Evolutionary conservation across 2,797 vertebrate species (phyloP), one percentile per base, ranked within the genome.

Genomic region (Coregonus ussuriensis): DNA sequence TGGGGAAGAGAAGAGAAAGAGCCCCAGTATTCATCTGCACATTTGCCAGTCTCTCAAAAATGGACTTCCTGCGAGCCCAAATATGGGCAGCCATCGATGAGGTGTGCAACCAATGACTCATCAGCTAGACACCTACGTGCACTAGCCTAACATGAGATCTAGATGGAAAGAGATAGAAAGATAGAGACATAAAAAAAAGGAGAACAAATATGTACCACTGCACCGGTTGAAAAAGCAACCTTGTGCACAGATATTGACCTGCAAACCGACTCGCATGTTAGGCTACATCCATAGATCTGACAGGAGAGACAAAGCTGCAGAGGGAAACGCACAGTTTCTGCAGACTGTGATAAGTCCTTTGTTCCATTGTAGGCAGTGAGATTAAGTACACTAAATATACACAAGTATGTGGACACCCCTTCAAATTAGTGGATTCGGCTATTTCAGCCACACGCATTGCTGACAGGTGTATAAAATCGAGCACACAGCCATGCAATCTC

Each of bases 51-150:
- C 70, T 74, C 84, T 82, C n/a, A n/a, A 86, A 89, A 83, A 86
- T 74, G 79, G 72, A 90, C 90, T 92, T 94, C 93, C 93, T 90
- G 91, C 84, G 78, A 88, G 90, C 84, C 93, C 93, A 93, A 88
- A 95, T 93, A 94, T 95, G 93, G 94, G 78, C 91, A 84, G 68
- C 62, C 88, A 78, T 78, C 11, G 80, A 93, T 93, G 93, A 94
- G 90, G 93, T 93, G 93, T 93, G 91, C 92, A 91, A 88, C 80
- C 88, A 86, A 92, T 95, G 93, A 94, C 86, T 95, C 94, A 95
- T 91, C 87, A 54, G 29, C 63, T 75, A 81, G 84, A 90, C 92
- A 91, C 90, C 91, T 88, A 91, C 91, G 82, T 88, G 86, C 87
- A 25, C 72, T 4, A 70, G 75, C 83, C 83, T 85, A 80, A 74